These are phyloP conservation scores for Parazoanthus darwini DNA, from an alignment of 92 coral and sea anemone genomes.

Conservation along the genomic window DNA sequence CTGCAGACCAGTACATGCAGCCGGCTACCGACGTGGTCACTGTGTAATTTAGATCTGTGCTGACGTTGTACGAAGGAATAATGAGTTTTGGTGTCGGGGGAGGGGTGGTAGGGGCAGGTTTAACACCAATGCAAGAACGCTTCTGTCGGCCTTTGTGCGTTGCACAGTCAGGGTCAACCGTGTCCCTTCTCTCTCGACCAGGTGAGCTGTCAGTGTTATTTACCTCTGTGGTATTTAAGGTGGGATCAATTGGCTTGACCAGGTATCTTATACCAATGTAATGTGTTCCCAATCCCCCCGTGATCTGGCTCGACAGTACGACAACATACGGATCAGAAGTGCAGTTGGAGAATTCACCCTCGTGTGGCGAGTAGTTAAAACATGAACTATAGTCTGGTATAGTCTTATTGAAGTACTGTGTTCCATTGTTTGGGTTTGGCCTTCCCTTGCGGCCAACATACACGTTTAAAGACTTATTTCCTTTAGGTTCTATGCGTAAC, in stretches of 20 bases:
- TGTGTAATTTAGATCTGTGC: slow-evolving; percentile 63
- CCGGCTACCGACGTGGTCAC: slow-evolving; percentile 55
- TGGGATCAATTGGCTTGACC: background rate
- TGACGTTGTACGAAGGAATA: slow-evolving; percentile 44
- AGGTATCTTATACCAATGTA: slow-evolving; percentile 67
- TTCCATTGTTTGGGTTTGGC: slow-evolving; percentile 54
- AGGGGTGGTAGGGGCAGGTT: slow-evolving; percentile 62
- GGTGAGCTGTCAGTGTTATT: background rate
- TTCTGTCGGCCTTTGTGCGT: slow-evolving; percentile 46
- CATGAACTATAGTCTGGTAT: slow-evolving; percentile 58
- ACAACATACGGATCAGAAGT: slow-evolving; percentile 48
- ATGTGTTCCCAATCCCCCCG: slow-evolving; percentile 61
- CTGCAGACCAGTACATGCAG: slow-evolving; percentile 72
- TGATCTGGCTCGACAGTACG: slow-evolving; percentile 50
- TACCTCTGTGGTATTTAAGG: background rate
- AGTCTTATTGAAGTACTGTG: slow-evolving; percentile 5
- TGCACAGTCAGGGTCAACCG: slow-evolving; percentile 24
- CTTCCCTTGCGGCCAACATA: slow-evolving; percentile 50
- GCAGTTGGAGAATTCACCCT: slow-evolving; percentile 39
- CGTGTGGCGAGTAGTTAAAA: background rate
- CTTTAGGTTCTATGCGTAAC: slow-evolving; percentile 52
- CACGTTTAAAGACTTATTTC: slow-evolving; percentile 44
- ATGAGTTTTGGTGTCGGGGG: slow-evolving; percentile 42
- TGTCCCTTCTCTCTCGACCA: background rate
- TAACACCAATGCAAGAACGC: slow-evolving; percentile 67